A percentile compares a stretch with the other conserved stretches of the same genome.
phyloP scores from a whole-genome alignment of 2,888 invertebrate genomes.

The Lasioglossum pauxillum region DNA sequence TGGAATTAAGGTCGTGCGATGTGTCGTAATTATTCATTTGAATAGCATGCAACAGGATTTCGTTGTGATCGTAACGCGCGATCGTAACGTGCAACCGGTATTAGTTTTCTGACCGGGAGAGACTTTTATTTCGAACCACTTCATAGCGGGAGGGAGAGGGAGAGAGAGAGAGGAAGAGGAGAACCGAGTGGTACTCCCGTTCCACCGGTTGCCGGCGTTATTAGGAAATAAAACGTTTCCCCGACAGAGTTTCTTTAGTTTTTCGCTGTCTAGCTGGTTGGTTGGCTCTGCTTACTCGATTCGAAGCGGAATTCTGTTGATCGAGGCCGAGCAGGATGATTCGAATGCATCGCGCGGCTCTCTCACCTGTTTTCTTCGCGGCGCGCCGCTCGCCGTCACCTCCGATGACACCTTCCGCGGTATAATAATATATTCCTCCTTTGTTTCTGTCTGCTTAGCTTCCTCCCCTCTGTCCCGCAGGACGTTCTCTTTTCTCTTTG shows the following conservation, averaged over 20 bases:
- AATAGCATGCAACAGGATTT: slow-evolving; percentile 57
- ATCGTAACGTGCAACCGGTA: slow-evolving; percentile 52
- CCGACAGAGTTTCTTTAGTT: slow-evolving; percentile 7
- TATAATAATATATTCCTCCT: slow-evolving; percentile 63
- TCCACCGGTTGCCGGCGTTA: not conserved
- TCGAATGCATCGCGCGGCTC: slow-evolving; percentile 33
- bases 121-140: slow-evolving; percentile 37
- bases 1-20: slow-evolving; percentile 56
- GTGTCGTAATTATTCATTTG: slow-evolving; percentile 57
- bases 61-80: slow-evolving; percentile 54
- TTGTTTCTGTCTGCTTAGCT: slow-evolving; percentile 48
- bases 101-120: slow-evolving; percentile 44
- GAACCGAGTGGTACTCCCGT: not conserved
- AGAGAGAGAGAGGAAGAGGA: not conserved
- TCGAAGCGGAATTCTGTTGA: not conserved
- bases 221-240: slow-evolving; percentile 10
- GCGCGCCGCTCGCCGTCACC: slow-evolving; percentile 16
- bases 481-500: slow-evolving; percentile 60
- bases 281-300: not conserved
- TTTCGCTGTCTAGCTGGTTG: not conserved
- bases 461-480: slow-evolving; percentile 21
- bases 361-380: slow-evolving; percentile 52
- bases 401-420: slow-evolving; percentile 48
- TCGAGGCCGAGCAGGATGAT: slow-evolving; percentile 7
- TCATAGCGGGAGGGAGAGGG: not conserved